These are phyloP conservation scores for Copsychus sechellarum DNA, from an alignment of 2,113 vertebrate genomes.

Conservation along the genomic window DNA sequence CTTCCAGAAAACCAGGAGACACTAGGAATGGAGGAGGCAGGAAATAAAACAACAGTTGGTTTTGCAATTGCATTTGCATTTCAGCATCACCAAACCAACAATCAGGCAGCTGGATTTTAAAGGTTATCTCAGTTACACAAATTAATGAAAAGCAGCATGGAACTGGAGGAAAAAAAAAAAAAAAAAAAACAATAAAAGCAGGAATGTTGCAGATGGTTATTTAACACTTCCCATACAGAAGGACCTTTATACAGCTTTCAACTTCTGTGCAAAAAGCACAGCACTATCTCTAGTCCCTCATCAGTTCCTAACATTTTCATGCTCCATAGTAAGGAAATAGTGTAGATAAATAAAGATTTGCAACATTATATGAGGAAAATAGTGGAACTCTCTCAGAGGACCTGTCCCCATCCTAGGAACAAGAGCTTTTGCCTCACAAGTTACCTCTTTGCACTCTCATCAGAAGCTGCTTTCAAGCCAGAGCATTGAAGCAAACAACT, in stretches of 20 bases:
- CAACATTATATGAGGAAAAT: not conserved
- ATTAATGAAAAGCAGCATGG: not conserved
- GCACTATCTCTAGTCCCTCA: not conserved
- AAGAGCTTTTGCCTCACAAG: not conserved
- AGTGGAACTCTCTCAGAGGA: not conserved
- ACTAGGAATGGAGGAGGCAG: not conserved
- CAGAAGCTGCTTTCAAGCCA: not conserved
- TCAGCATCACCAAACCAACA: not conserved
- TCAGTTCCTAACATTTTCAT: not conserved
- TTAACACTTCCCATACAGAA: not conserved
- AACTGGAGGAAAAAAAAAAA: not conserved
- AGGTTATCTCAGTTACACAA: not conserved
- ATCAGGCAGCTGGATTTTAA: not conserved
- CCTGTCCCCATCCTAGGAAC: not conserved
- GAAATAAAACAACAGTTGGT: not conserved
- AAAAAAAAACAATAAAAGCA: not conserved
- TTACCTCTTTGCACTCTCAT: not conserved
- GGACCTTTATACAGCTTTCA: not conserved
- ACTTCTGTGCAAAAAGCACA: not conserved
- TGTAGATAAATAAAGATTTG: not conserved
- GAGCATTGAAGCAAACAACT: not conserved
- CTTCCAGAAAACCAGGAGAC: not conserved
- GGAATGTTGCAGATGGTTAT: not conserved
- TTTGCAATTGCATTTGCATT: slow-evolving; percentile 11
- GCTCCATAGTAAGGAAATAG: not conserved